A percentile compares a stretch with the other conserved stretches of the same genome.
Evolutionary conservation across 2,888 invertebrate genomes (phyloP).

Genomic region (Perdita meconis): DNA sequence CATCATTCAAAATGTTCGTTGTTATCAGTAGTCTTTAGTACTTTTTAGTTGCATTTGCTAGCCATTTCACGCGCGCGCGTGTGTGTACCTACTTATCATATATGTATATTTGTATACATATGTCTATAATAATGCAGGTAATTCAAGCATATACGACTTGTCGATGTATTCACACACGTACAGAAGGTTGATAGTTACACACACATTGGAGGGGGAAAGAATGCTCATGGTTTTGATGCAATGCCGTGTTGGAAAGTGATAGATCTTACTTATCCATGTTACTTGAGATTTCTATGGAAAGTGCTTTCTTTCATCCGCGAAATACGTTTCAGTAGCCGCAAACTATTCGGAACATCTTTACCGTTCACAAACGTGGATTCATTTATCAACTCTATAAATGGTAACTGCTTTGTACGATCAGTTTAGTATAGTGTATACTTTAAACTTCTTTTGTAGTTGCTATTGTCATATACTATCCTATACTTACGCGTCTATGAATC

Average conservation of each 20-base stretch:
- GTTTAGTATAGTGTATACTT: conserved; percentile 32
- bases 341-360: not conserved
- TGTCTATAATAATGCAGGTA: not conserved
- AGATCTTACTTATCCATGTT: conserved; percentile 45
- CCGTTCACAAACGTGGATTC: not conserved
- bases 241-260: conserved; percentile 56
- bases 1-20: too few species aligned
- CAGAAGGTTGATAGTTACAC: conserved; percentile 31
- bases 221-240: conserved; percentile 50
- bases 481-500: conserved; percentile 22
- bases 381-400: conserved; percentile 31
- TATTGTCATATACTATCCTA: conserved; percentile 28
- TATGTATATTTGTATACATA: not conserved
- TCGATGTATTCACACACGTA: not conserved
- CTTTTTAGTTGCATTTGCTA: too few species aligned
- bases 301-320: conserved; percentile 1
- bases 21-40: too few species aligned
- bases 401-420: conserved; percentile 53
- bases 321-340: not conserved
- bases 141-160: not conserved
- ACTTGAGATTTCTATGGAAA: conserved; percentile 32
- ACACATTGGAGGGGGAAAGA: conserved; percentile 45
- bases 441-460: conserved; percentile 29
- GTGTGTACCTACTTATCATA: not conserved
- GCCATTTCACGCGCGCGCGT: too few species aligned